Evolutionary conservation across 2,113 vertebrate species (phyloP), one percentile per base, ranked within the genome.

Genomic region (Pavo muticus): DNA sequence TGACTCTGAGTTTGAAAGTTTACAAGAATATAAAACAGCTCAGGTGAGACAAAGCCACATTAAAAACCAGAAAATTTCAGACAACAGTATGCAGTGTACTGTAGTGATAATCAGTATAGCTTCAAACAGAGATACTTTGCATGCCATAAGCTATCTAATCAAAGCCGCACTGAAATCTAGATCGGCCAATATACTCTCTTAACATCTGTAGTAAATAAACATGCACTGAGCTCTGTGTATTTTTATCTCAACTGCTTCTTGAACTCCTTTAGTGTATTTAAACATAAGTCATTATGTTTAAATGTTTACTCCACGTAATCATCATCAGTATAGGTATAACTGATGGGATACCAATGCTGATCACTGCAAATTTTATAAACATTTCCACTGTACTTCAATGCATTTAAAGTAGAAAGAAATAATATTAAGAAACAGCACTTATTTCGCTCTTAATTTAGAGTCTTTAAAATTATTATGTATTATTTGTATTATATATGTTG

Each of bases 161-260:
- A 61, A 61, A 86, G 40, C 52, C 67, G 11, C 27, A 44, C 60
- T 56, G 30, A 72, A 67, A 50, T 50, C 12, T 82, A 35, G 6
- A 6, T 60, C 16, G 15, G 25, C 3, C 35, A 63, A 15, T 6
- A 45, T 37, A 40, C 17, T 73, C 23, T 0, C 0, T 17, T 73
- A 54, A 73, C 4, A 24, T 39, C 27, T 73, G 40, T 61, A 12
- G 35, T 39, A 82, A 77, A 82, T 50, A 56, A 61, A 23, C 18
- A 25, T 39, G 7, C 14, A 59, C 48, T 21, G 44, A 71, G 9
- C 23, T 67, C 35, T 9, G 1, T 9, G 9, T 30, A 60, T 77
- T 80, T 60, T 86, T 82, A 37, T 29, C 17, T 74, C n/a, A 69
- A 74, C 10, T 18, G 2, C 57, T 68, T 40, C 27, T 83, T 37